phyloP scores from a whole-genome alignment of 2,888 invertebrate genomes.

The Ectemnius lituratus region DNA sequence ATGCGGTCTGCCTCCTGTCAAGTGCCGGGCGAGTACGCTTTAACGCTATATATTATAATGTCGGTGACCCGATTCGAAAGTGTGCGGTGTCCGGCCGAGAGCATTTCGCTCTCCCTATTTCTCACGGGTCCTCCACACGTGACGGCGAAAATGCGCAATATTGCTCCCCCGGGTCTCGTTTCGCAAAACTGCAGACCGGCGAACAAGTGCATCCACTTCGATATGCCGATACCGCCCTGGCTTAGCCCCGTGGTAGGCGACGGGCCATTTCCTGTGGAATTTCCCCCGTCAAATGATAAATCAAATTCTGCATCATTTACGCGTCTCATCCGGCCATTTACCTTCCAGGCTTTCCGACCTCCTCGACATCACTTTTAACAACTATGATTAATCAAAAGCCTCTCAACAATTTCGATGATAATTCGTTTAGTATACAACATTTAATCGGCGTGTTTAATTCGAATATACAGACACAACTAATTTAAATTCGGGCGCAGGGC shows the following conservation, averaged over 20 bases:
- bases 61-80: too few species aligned
- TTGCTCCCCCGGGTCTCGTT: constrained; percentile 51
- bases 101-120: constrained; percentile 41
- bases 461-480: too few species aligned
- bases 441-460: too few species aligned
- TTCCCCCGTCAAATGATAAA: neutral
- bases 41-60: too few species aligned
- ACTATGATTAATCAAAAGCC: too few species aligned
- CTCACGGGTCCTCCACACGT: constrained; percentile 37
- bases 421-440: too few species aligned
- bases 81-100: too few species aligned
- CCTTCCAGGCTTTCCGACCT: constrained; percentile 9
- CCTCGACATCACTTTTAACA: neutral
- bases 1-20: too few species aligned
- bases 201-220: constrained; percentile 54
- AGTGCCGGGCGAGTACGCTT: too few species aligned
- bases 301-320: constrained; percentile 29
- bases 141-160: constrained; percentile 51
- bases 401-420: too few species aligned
- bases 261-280: constrained; percentile 41
- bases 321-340: constrained; percentile 4
- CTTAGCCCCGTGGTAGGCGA: constrained; percentile 22
- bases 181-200: constrained; percentile 46
- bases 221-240: constrained; percentile 30
- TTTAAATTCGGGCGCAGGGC: too few species aligned